These are phyloP conservation scores for Leptodactylus fallax DNA, from an alignment of 2,797 vertebrate genomes.

Conservation along the genomic window DNA sequence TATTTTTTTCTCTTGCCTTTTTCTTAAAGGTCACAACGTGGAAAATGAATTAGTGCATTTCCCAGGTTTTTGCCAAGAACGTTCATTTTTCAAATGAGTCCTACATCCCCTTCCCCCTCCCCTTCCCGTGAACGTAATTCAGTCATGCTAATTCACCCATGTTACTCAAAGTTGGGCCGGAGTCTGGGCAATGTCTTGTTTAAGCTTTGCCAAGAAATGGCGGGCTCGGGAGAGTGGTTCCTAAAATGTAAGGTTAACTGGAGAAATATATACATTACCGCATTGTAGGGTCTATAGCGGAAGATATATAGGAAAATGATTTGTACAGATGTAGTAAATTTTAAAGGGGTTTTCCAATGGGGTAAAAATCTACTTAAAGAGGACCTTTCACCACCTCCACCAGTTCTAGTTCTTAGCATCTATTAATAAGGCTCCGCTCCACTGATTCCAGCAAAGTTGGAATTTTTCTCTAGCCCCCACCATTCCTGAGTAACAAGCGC, in stretches of 20 bases:
- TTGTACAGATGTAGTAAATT: too few species aligned
- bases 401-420: too few species aligned
- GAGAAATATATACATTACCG: neutral
- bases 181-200: slow-evolving; percentile 49
- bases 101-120: neutral
- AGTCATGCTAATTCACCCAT: slow-evolving; percentile 44
- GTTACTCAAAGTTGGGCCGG: slow-evolving; percentile 25
- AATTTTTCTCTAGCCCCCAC: too few species aligned
- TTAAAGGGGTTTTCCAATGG: too few species aligned
- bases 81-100: slow-evolving; percentile 48
- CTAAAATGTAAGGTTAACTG: neutral
- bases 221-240: too few species aligned
- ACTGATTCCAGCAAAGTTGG: too few species aligned
- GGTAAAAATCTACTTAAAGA: too few species aligned
- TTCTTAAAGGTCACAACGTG: slow-evolving; percentile 56
- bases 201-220: slow-evolving; percentile 5
- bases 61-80: slow-evolving; percentile 58
- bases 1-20: slow-evolving; percentile 41
- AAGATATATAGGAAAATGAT: too few species aligned
- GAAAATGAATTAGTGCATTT: slow-evolving; percentile 59
- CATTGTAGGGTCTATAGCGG: too few species aligned
- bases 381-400: too few species aligned
- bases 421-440: too few species aligned
- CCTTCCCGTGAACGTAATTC: slow-evolving; percentile 26
- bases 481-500: too few species aligned